Percentiles rank a stretch among this genome's conserved stretches.
Conservation (phyloP, 2,888 invertebrate species). For the Phytoseiulus persimilis region DNA sequence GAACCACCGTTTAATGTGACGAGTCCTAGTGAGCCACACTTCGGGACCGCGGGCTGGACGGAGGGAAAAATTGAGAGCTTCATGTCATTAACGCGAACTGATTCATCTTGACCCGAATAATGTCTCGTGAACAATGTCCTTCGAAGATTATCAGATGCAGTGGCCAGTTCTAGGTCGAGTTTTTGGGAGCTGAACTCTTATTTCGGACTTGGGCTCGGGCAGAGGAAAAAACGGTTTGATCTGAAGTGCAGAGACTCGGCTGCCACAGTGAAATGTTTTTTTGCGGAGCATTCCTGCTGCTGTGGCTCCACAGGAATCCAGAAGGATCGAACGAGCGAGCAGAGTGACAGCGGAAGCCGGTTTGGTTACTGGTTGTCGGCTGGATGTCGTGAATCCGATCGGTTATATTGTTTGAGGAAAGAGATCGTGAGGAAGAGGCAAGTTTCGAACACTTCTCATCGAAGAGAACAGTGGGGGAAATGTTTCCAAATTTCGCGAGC, state of each 20-base stretch:
- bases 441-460: background rate
- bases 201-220: background rate
- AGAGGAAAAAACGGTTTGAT: background rate
- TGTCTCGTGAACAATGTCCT: background rate
- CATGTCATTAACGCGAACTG: background rate
- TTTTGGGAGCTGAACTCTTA: background rate
- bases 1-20: no score
- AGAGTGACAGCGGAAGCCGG: no score
- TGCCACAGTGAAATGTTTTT: no score
- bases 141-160: background rate
- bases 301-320: no score
- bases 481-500: background rate
- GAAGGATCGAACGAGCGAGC: no score
- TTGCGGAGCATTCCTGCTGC: no score
- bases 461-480: background rate
- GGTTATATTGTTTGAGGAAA: background rate
- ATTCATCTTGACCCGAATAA: background rate
- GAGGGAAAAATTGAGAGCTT: background rate
- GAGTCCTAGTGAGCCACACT: no score
- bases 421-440: background rate
- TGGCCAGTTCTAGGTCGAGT: background rate
- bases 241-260: background rate
- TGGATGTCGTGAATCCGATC: background rate
- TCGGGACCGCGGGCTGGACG: background rate
- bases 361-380: no score